Conservation (phyloP, 2,113 vertebrate genomes). For the zebrafish (Danio rerio) region GRCz12tu NC_133180.1:47239501-47240000, state of each 20-base stretch:
- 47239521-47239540: too few relatives aligned
- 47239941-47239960: background rate
- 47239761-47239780: constrained; percentile 68
- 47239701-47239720: constrained; percentile 68
- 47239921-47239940: background rate
- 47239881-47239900: background rate
- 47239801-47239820: constrained; percentile 64
- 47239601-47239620: too few relatives aligned
- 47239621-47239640: too few relatives aligned
- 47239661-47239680: too few relatives aligned
- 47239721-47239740: constrained; percentile 63
- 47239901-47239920: background rate
- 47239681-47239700: background rate
- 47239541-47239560: too few relatives aligned
- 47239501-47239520: too few relatives aligned
- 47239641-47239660: too few relatives aligned
- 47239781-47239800: constrained; percentile 64
- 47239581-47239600: too few relatives aligned
- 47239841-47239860: constrained; percentile 64
- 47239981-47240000: constrained; percentile 67
- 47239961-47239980: constrained; percentile 60
- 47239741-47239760: constrained; percentile 71
- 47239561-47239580: too few relatives aligned
- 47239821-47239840: constrained; percentile 18
- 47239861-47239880: background rate